Evolutionary conservation across 2,113 vertebrate species (phyloP).

Genomic region (Oncorhynchus gorbuscha): DNA sequence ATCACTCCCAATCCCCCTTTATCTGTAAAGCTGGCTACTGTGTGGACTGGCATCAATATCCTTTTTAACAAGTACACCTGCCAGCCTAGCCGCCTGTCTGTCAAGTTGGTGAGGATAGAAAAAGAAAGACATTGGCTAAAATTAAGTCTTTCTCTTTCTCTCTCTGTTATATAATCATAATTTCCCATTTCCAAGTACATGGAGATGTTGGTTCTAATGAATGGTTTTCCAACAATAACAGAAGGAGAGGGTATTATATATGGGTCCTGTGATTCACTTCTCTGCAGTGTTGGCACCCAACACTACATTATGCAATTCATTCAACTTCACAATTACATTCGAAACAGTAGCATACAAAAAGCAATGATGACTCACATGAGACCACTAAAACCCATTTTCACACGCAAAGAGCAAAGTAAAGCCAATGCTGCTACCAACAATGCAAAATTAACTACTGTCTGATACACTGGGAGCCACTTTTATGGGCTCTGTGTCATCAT

Average conservation of each 20-base stretch:
- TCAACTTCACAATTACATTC: constrained; percentile 18
- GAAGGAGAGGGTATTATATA: constrained; percentile 8
- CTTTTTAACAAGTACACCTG: constrained; percentile 18
- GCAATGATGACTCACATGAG: background rate
- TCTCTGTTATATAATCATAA: background rate
- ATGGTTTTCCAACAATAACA: constrained; percentile 3
- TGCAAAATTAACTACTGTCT: no score
- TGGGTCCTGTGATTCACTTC: constrained; percentile 20
- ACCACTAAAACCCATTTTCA: constrained; percentile 3
- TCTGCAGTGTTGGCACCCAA: background rate
- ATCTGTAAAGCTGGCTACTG: constrained; percentile 35
- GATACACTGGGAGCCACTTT: background rate
- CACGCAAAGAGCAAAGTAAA: background rate
- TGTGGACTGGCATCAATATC: constrained; percentile 25
- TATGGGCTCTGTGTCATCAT: constrained; percentile 11
- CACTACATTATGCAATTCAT: constrained; percentile 6
- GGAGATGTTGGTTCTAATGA: constrained; percentile 10
- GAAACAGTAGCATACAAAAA: constrained; percentile 9
- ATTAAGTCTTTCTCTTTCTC: background rate
- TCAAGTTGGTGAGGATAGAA: constrained; percentile 11
- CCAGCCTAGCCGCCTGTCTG: constrained; percentile 15
- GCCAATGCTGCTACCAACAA: background rate
- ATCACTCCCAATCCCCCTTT: constrained; percentile 32
- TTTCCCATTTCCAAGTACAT: constrained; percentile 3
- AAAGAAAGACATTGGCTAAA: background rate